Evolutionary conservation across 2,113 vertebrate genomes (phyloP).

Genomic region (Mungos mungo): DNA sequence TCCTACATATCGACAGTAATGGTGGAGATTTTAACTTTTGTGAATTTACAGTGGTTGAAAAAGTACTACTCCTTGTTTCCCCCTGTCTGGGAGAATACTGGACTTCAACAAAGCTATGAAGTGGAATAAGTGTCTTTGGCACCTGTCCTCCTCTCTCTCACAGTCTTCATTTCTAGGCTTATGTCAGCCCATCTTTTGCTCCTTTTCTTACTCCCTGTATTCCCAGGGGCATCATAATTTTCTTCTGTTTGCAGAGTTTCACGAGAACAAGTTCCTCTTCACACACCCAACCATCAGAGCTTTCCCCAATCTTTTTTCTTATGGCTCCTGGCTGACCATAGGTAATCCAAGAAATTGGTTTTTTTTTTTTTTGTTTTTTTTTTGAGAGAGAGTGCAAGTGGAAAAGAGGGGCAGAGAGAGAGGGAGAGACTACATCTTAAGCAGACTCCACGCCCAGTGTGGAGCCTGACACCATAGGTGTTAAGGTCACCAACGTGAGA

Average conservation of each 20-base stretch:
- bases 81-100: accelerated
- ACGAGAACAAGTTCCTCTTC: not conserved
- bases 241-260: not conserved
- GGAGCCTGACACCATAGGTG: too few species aligned
- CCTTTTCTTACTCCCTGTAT: not conserved
- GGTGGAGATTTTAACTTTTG: not conserved
- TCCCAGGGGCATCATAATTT: not conserved
- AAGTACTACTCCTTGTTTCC: not conserved
- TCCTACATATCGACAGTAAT: not conserved
- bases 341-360: not conserved
- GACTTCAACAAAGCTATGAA: not conserved
- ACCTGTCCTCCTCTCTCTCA: not conserved
- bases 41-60: not conserved
- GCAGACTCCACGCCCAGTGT: too few species aligned
- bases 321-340: not conserved
- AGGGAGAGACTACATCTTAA: too few species aligned
- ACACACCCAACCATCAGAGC: not conserved
- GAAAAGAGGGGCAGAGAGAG: too few species aligned
- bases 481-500: too few species aligned
- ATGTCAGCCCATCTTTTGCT: too few species aligned
- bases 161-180: not conserved
- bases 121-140: not conserved
- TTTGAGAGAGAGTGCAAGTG: too few species aligned
- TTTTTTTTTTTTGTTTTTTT: too few species aligned
- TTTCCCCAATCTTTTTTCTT: too few species aligned